phyloP scores from a whole-genome alignment of 1,140 invertebrate species.

The Drosophila navojoa region DNA sequence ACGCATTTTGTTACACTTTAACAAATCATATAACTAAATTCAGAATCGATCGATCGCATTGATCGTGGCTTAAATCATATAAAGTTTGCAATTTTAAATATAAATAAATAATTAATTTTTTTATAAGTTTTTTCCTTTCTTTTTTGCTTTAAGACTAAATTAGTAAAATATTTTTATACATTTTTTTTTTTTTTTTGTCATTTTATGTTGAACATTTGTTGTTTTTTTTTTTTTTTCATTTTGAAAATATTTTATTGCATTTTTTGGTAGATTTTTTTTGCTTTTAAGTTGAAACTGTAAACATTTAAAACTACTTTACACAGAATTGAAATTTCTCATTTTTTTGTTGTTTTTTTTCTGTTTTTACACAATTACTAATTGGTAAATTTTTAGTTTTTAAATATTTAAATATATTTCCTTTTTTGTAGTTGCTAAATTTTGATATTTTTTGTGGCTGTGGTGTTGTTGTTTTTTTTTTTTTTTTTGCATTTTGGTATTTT shows the following conservation, averaged over 20 bases:
- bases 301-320: conserved; percentile 82
- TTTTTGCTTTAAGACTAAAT: conserved; percentile 33
- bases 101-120: conserved; percentile 45
- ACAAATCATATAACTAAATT: conserved; percentile 41
- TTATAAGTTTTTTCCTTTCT: background rate
- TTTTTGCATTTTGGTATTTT: conserved; percentile 21
- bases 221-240: conserved; percentile 64
- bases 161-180: conserved; percentile 58
- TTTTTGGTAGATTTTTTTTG: conserved; percentile 48
- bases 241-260: conserved; percentile 75
- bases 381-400: conserved; percentile 44
- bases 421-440: conserved; percentile 65
- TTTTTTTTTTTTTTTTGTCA: conserved; percentile 48
- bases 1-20: conserved; percentile 11
- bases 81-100: conserved; percentile 5
- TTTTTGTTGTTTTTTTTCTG: conserved; percentile 20
- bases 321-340: conserved; percentile 43
- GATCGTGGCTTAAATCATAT: conserved; percentile 22
- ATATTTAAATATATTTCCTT: conserved; percentile 51
- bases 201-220: conserved; percentile 45
- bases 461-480: conserved; percentile 32
- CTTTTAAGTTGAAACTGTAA: conserved; percentile 68
- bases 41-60: conserved; percentile 12
- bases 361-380: conserved; percentile 67
- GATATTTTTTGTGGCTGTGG: conserved; percentile 64